Base-by-base conservation (phyloP, 2,888 invertebrate genomes). In the Macropis europaea region DNA sequence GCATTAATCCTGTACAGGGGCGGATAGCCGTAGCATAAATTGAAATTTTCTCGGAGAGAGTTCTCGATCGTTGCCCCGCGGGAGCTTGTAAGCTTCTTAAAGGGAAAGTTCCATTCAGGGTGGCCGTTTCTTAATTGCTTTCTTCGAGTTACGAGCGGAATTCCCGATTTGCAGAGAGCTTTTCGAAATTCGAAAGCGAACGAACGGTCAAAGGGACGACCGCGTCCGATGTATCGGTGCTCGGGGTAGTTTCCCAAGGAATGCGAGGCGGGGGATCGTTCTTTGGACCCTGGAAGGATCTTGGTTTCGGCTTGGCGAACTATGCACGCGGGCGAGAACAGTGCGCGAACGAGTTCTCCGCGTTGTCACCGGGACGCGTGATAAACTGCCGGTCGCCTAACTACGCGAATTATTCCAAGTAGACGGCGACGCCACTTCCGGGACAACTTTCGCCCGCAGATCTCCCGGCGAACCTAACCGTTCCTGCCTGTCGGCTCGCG, bases 341-440 rank as follows among this genome's bases (percentile, higher is more conserved):
- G 61, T 66, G 57, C 62, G 15, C 32, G 66, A 63, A 54, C 60
- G 73, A 70, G 45, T 59, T n/a, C n/a, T n/a, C 72, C 59, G 60
- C 52, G 72, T 76, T 78, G 82, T 79, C 82, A 81, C 79, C 72
- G 72, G 52, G 75, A n/a, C 79, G 66, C 67, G 81, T 85, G 85
- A 87, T 86, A 86, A 87, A 87, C 82, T 83, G 78, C 80, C 73
- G 71, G 54, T 43, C 81, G 79, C 80, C n/a, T 84, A 84, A 85
- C 84, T 83, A 83, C 83, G 79, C 82, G 80, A 86, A 86, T 86
- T 86, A 86, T 85, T 86, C 81, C 85, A 83, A 84, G 84, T 84
- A 84, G 81, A 84, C 72, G 73, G 52, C 63, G 45, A 26, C 59
- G 54, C 61, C 50, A 26, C 40, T 73, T 68, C 50, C 73, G 47